A percentile compares a stretch with the other conserved stretches of the same genome.
These are phyloP conservation scores for Venturia canescens DNA, from an alignment of 1,140 invertebrate species.

Conservation along the genomic window DNA sequence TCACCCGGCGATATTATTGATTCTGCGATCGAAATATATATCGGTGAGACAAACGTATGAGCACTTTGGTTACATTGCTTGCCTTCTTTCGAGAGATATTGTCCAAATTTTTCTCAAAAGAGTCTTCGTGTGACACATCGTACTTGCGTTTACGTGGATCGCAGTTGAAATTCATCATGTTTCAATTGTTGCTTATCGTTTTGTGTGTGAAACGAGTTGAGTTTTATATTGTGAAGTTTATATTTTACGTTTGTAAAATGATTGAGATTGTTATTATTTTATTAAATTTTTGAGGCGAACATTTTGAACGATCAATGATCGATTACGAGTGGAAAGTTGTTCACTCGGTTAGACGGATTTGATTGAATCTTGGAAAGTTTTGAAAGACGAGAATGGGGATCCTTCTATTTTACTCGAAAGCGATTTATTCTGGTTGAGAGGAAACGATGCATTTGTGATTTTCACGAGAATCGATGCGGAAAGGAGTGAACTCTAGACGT, in stretches of 20 bases:
- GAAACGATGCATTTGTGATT: constrained; percentile 2
- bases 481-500: not conserved
- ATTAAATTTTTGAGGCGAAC: not conserved
- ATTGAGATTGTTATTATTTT: too few species aligned
- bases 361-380: not conserved
- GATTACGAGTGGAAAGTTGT: not conserved
- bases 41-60: not conserved
- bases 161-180: too few species aligned
- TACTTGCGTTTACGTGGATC: too few species aligned
- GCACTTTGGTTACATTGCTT: not conserved
- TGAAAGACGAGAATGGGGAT: not conserved
- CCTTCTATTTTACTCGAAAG: constrained; percentile 6
- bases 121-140: too few species aligned
- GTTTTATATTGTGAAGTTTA: too few species aligned
- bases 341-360: not conserved
- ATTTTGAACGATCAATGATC: not conserved
- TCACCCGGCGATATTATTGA: not conserved
- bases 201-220: too few species aligned
- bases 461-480: not conserved
- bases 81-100: not conserved
- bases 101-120: too few species aligned
- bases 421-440: constrained; percentile 1
- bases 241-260: too few species aligned
- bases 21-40: not conserved
- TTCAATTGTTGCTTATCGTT: too few species aligned